Percentiles rank a stretch among this genome's conserved stretches.
Conservation (phyloP, 2,113 vertebrate genomes). For the Sminthopsis crassicaudata region DNA sequence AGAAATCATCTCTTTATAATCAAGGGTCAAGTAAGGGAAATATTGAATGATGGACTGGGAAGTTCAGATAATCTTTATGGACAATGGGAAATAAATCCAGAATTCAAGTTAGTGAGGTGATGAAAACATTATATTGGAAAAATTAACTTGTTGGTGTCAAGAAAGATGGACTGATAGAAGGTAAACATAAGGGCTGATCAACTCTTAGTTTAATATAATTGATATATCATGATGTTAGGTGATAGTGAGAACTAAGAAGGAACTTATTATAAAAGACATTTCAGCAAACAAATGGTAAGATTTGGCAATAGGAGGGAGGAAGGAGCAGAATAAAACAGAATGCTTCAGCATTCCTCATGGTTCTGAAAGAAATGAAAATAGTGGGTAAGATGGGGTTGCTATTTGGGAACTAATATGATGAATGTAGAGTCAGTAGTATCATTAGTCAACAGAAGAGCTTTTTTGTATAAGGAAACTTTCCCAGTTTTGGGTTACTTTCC, state of each 20-base stretch:
- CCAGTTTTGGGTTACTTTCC: background rate
- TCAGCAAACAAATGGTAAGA: conserved; percentile 16
- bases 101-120: background rate
- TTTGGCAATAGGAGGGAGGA: background rate
- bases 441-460: background rate
- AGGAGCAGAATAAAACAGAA: background rate
- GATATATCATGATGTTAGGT: background rate
- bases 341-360: background rate
- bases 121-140: background rate
- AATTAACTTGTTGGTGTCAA: background rate
- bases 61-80: background rate
- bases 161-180: background rate
- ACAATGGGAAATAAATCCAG: background rate
- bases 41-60: background rate
- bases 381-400: background rate
- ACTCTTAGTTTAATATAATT: background rate
- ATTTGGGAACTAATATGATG: background rate
- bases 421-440: background rate
- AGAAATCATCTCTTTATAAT: background rate
- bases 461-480: background rate
- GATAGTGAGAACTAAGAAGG: background rate
- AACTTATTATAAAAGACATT: background rate
- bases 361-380: background rate
- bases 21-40: background rate
- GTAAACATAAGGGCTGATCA: background rate